Evolutionary conservation across 2,888 invertebrate species (phyloP), one percentile per base, ranked within the genome.

Genomic region (Apomyelois bistriatella): DNA sequence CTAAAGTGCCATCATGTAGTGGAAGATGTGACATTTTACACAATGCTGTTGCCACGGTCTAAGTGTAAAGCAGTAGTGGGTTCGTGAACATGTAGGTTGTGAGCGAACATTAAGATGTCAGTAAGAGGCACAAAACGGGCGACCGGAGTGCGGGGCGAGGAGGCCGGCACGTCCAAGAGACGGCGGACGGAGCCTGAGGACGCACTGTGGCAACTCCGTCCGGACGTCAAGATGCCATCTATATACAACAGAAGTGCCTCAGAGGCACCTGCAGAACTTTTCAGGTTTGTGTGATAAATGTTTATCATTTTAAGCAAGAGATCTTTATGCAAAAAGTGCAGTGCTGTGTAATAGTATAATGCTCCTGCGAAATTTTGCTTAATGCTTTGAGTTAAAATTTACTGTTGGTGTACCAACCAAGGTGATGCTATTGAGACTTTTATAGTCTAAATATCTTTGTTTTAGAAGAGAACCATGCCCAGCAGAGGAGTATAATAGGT

Each of bases 221-320:
- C 96, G 70, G 97, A 97, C 90, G 94, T 97, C 82, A 97, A 96
- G 91, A 94, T 95, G 91, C 94, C 95, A 70, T 95, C 95, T 83
- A 97, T 97, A 82, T 97, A 97, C 89, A 97, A 97, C 85, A 93
- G 93, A 80, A 94, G 92, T 88, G 93, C 93, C 68, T 93, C 95
- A 50, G 96, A 96, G 86, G 95, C 95, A 79, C 96, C 96, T 52
- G 96, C 96, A 67, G 96, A 96, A 92, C 91, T 95, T 67, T 94
- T 94, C 91, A 93, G 93, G 93, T 90, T 85, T 80, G 90, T 90
- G 76, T 66, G 64, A 51, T n/a, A 28, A 50, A 30, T 16, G 40
- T 32, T 12, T 28, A 22, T 40, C 6, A 46, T 43, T 10, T 41
- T 22, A 10, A 7, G 28, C 28, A 43, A 35, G n/a, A 46, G 12